These are phyloP conservation scores for Carapus acus DNA, from an alignment of 2,797 vertebrate species.

Conservation along the genomic window DNA sequence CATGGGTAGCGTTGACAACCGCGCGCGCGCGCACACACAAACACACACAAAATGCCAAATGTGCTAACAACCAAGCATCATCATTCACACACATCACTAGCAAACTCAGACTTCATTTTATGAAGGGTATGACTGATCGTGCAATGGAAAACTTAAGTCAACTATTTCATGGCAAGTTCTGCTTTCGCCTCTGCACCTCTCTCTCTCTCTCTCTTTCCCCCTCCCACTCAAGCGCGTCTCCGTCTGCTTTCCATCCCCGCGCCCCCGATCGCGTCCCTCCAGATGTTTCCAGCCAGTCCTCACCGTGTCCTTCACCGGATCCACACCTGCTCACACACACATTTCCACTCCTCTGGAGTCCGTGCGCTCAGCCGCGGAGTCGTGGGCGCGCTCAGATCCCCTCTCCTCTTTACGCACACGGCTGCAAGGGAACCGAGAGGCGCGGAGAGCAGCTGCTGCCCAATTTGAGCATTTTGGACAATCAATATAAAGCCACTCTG, in stretches of 20 bases:
- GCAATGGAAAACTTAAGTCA: too few relatives aligned
- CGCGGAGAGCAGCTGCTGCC: slow-evolving; percentile 56
- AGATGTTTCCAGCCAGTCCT: slow-evolving; percentile 49
- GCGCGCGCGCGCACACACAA: neutral
- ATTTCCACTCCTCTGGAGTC: slow-evolving; percentile 9
- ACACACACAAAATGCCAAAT: slow-evolving; percentile 2
- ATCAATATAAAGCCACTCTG: slow-evolving; percentile 56
- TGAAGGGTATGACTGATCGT: too few relatives aligned
- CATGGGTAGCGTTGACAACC: slow-evolving; percentile 1
- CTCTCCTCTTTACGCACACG: slow-evolving; percentile 24
- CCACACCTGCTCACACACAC: slow-evolving; percentile 42
- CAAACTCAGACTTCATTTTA: too few relatives aligned
- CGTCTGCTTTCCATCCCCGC: slow-evolving; percentile 23
- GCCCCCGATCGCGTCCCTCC: slow-evolving; percentile 37
- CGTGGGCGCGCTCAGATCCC: slow-evolving; percentile 44
- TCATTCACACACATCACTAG: too few relatives aligned
- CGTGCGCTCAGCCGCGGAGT: slow-evolving; percentile 36
- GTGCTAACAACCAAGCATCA: too few relatives aligned
- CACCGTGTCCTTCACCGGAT: slow-evolving; percentile 25
- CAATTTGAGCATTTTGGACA: slow-evolving; percentile 55
- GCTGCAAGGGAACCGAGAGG: slow-evolving; percentile 34
- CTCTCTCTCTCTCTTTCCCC: slow-evolving; percentile 7
- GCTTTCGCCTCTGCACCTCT: too few relatives aligned
- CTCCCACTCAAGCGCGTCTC: slow-evolving; percentile 19
- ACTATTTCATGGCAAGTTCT: too few relatives aligned